Evolutionary conservation across 2,888 invertebrate species (phyloP).

Genomic region (Sabatieria punctata): DNA sequence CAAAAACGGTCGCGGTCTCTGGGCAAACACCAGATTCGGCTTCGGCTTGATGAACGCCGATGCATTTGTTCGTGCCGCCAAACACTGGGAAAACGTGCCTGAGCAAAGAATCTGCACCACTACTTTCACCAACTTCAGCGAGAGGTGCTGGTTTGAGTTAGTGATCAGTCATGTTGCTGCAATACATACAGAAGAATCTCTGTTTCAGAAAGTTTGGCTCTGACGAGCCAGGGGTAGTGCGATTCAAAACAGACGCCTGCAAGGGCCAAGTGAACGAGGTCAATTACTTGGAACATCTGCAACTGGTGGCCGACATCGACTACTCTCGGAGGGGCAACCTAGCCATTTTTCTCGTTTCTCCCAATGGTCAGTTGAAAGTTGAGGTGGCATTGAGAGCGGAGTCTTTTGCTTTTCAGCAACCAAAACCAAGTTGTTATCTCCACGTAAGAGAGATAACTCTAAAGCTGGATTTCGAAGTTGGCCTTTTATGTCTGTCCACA

Average conservation of each 20-base stretch:
- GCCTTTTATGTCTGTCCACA: constrained; percentile 72
- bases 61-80: constrained; percentile 51
- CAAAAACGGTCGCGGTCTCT: constrained; percentile 57
- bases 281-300: constrained; percentile 63
- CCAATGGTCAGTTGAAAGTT: constrained; percentile 44
- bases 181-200: constrained; percentile 14
- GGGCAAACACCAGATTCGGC: constrained; percentile 56
- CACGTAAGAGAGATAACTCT: constrained; percentile 52
- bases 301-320: constrained; percentile 51
- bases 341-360: constrained; percentile 54
- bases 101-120: constrained; percentile 32
- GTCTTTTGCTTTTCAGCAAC: constrained; percentile 43
- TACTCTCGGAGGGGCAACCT: constrained; percentile 58
- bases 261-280: constrained; percentile 40
- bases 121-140: constrained; percentile 7
- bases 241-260: constrained; percentile 46
- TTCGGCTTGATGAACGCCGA: constrained; percentile 73
- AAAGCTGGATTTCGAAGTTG: constrained; percentile 55
- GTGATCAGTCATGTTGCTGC: constrained; percentile 39
- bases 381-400: background rate
- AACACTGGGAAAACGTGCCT: constrained; percentile 46
- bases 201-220: constrained; percentile 10
- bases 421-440: constrained; percentile 49
- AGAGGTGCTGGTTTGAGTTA: background rate
- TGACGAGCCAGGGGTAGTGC: constrained; percentile 29